phyloP scores from a whole-genome alignment of 35 echinoderm and acorn worm species.

The Ophiothrix spiculata region DNA sequence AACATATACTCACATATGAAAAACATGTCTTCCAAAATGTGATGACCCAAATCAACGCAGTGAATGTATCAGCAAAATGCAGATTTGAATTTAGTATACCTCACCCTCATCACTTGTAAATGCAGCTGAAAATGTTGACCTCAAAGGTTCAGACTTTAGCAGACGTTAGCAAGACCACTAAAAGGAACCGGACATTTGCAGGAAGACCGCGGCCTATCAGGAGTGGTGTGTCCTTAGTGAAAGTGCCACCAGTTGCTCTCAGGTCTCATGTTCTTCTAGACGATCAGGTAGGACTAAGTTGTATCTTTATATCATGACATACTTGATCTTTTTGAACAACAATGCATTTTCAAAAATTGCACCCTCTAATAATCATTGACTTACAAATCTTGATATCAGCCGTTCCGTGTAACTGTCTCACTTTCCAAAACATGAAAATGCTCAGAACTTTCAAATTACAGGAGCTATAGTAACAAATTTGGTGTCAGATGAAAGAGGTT shows the following conservation, averaged over 20 bases:
- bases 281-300: conserved; percentile 63
- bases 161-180: conserved; percentile 46
- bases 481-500: too few relatives aligned
- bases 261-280: conserved; percentile 86
- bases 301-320: too few relatives aligned
- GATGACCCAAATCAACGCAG: not conserved
- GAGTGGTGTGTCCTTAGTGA: conserved; percentile 70
- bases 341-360: conserved; percentile 66
- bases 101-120: not conserved
- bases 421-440: conserved; percentile 76
- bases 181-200: conserved; percentile 61
- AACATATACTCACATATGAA: too few relatives aligned
- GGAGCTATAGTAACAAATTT: too few relatives aligned
- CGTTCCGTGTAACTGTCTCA: too few relatives aligned
- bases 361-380: conserved; percentile 52
- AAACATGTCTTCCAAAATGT: too few relatives aligned
- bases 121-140: not conserved
- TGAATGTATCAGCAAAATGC: not conserved
- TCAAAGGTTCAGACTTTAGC: conserved; percentile 54
- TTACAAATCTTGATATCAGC: conserved; percentile 52
- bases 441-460: too few relatives aligned
- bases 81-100: not conserved
- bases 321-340: conserved; percentile 28
- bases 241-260: conserved; percentile 63
- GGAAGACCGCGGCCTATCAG: conserved; percentile 67